Evolutionary conservation across 2,113 vertebrate genomes (phyloP).

Genomic region (Corvus moneduloides): DNA sequence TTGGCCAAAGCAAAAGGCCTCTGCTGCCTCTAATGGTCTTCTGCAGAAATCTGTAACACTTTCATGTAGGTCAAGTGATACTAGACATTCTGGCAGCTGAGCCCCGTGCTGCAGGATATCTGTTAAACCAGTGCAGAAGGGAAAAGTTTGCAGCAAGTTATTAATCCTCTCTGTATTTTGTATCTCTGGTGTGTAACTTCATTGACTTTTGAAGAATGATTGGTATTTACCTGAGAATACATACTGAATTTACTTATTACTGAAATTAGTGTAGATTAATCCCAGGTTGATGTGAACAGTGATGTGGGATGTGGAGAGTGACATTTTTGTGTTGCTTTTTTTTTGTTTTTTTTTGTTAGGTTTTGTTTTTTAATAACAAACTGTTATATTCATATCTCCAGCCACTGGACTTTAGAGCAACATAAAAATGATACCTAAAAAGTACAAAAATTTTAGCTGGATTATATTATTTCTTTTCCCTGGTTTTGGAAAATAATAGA

Average conservation of each 20-base stretch:
- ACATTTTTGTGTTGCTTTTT: not conserved
- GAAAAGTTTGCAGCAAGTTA: not conserved
- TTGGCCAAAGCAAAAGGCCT: not conserved
- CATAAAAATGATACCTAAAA: not conserved
- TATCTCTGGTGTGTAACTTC: not conserved
- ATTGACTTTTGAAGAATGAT: not conserved
- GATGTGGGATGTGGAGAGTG: not conserved
- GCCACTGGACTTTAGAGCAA: not conserved
- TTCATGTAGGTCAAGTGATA: not conserved
- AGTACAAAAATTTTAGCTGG: not conserved
- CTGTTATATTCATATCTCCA: not conserved
- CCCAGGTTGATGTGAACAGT: not conserved
- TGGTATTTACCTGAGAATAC: not conserved
- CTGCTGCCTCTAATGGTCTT: not conserved
- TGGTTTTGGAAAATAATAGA: not conserved
- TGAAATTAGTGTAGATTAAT: not conserved
- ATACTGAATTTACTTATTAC: not conserved
- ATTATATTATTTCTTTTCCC: not conserved
- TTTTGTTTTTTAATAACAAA: not conserved
- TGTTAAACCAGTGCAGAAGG: not conserved
- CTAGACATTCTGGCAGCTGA: not conserved
- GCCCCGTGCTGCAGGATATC: not conserved
- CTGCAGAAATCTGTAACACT: not conserved
- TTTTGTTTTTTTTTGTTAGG: not conserved
- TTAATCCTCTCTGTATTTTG: not conserved